Evolutionary conservation across 2,888 invertebrate species (phyloP).

Genomic region (Sphaerophoria taeniata): DNA sequence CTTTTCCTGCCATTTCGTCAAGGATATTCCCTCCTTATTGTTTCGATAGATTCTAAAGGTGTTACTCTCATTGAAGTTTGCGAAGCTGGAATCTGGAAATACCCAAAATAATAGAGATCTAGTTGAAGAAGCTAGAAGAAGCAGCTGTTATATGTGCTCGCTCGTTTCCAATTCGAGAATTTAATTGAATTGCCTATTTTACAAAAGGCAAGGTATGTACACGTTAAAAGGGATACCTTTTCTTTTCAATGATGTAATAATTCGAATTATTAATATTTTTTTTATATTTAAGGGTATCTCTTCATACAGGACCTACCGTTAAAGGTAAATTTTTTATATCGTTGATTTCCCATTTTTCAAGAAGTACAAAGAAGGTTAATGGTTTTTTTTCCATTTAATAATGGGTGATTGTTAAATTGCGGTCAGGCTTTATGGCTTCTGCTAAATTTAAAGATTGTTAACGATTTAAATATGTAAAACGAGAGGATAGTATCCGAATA

Average conservation of each 20-base stretch:
- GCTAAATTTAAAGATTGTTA: slow-evolving; percentile 21
- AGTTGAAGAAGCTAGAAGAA: no score
- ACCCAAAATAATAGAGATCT: slow-evolving; percentile 16
- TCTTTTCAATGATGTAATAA: no score
- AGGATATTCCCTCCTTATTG: slow-evolving; percentile 59
- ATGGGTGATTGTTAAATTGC: slow-evolving; percentile 20
- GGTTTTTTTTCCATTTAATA: no score
- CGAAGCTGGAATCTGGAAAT: slow-evolving; percentile 45
- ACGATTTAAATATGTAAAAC: slow-evolving; percentile 13
- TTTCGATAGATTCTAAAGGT: slow-evolving; percentile 46
- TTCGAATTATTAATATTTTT: no score
- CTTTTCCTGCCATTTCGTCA: slow-evolving; percentile 65
- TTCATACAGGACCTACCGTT: no score
- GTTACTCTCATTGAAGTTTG: slow-evolving; percentile 51
- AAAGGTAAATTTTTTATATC: neutral
- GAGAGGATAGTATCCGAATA: no score
- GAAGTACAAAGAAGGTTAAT: slow-evolving; percentile 14
- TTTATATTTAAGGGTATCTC: neutral
- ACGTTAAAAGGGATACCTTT: no score
- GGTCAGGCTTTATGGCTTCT: slow-evolving; percentile 12
- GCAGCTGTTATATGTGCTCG: slow-evolving; percentile 11
- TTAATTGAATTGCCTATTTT: no score
- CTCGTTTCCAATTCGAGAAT: slow-evolving; percentile 39
- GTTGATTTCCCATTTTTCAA: neutral
- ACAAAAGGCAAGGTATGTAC: no score